Base-by-base conservation (phyloP, 1,140 invertebrate species). In the Hylaeus volcanicus region DNA sequence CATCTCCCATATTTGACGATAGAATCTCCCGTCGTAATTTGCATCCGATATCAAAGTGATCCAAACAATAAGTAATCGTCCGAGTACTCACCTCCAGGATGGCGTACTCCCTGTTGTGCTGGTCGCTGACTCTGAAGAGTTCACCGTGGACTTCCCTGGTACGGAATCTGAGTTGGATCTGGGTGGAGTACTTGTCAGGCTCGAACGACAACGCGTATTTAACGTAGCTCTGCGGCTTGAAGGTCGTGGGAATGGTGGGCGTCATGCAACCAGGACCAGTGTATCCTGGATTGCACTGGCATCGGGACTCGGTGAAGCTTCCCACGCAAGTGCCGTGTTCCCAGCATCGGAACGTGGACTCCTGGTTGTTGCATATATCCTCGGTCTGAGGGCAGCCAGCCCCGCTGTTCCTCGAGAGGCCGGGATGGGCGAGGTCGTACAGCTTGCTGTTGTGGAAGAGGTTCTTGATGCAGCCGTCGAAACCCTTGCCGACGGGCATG, bases 201-300 rank as follows among this genome's bases (percentile, higher is more conserved):
- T 98, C 97, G 90, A 99, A 99, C 64, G 97, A 98, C 3, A 99
- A 93, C 1, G 98, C 98, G 92, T 99, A 99, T 90, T 98, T 98
- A 5, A 99, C 97, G 92, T 99, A 99, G 85, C 97, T 98, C 90
- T 98, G 97, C 0, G 96, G 95, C 89, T 97, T 96, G 91, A 99
- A 99, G 75, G 97, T 99, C 43, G 96, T 97, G 26, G 97, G 96
- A 72, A 97, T 96, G 0, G 98, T 98, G 73, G 96, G 95, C 60
- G 96, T 95, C 88, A 96, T 96, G 91, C 99, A 99, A 0, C 96
- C 95, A 0, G 96, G 95, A 8, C 98, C 98, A 2, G 97, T 97
- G 96, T 96, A 99, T 1, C 98, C 98, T 0, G 98, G 97, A 84
- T 97, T 96, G 89, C 98, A 99, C 80, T 98, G 96, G 92, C 98